Evolutionary conservation across 2,113 vertebrate species (phyloP).

Genomic region (Gymnocephalus cernua): DNA sequence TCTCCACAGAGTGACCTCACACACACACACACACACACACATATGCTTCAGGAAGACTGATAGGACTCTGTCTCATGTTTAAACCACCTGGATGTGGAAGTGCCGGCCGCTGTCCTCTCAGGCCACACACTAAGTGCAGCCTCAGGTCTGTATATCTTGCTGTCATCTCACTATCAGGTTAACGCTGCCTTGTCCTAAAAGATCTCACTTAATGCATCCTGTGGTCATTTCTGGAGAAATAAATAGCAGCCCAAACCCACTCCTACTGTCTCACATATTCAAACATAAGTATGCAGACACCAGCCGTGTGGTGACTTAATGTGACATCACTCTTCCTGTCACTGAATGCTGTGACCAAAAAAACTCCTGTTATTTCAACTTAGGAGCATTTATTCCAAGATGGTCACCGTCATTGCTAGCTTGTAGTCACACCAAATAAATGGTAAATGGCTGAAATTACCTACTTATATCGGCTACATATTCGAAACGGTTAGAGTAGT

Average conservation of each 20-base stretch:
- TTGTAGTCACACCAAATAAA: background rate
- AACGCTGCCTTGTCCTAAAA: constrained; percentile 64
- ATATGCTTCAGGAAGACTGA: constrained; percentile 11
- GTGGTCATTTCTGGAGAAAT: constrained; percentile 76
- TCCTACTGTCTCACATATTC: constrained; percentile 62
- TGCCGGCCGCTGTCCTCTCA: constrained; percentile 39
- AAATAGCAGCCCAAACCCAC: constrained; percentile 58
- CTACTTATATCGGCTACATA: background rate
- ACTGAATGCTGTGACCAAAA: background rate
- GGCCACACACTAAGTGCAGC: constrained; percentile 61
- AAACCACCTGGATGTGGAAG: constrained; percentile 59
- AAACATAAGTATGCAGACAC: constrained; percentile 19
- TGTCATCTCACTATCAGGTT: constrained; percentile 76
- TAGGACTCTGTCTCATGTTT: constrained; percentile 62
- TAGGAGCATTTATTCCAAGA: background rate
- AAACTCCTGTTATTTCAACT: background rate
- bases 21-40: constrained; percentile 7
- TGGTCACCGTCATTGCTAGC: background rate
- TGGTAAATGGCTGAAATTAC: background rate
- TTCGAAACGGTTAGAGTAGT: background rate
- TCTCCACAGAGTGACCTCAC: constrained; percentile 46
- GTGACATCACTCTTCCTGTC: constrained; percentile 46
- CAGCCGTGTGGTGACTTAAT: constrained; percentile 21
- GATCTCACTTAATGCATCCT: constrained; percentile 82
- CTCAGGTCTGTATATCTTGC: constrained; percentile 56